Conservation (phyloP, 2,888 invertebrate genomes). For the Unio pictorum region DNA sequence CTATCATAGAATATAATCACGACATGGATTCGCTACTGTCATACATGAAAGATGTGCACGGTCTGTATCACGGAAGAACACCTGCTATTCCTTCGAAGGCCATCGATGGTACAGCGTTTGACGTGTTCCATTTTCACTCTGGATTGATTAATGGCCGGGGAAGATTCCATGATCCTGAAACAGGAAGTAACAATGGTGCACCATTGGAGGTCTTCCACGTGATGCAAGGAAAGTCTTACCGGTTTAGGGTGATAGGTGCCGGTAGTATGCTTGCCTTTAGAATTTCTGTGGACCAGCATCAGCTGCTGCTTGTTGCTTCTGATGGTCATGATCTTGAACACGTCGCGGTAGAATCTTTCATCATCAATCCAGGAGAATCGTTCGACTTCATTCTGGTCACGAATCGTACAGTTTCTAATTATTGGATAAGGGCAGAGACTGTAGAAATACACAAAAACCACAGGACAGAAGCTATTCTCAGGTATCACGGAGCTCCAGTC, state of each 20-base stretch:
- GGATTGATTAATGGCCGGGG: slow-evolving; percentile 42
- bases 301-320: slow-evolving; percentile 28
- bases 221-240: slow-evolving; percentile 7
- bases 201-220: slow-evolving; percentile 24
- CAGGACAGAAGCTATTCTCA: slow-evolving; percentile 20
- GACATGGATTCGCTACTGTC: slow-evolving; percentile 4
- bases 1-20: slow-evolving; percentile 31
- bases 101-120: slow-evolving; percentile 8
- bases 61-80: slow-evolving; percentile 1
- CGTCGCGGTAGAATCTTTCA: slow-evolving; percentile 16
- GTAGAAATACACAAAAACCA: slow-evolving; percentile 15
- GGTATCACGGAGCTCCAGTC: slow-evolving; percentile 14
- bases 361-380: slow-evolving; percentile 35
- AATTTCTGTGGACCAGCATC: slow-evolving; percentile 35
- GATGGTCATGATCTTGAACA: slow-evolving; percentile 38
- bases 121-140: slow-evolving; percentile 15
- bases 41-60: neutral
- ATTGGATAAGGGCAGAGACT: slow-evolving; percentile 40
- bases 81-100: neutral
- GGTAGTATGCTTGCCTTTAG: slow-evolving; percentile 27
- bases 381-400: slow-evolving; percentile 38
- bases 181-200: slow-evolving; percentile 14
- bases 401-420: slow-evolving; percentile 22
- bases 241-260: slow-evolving; percentile 31
- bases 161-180: slow-evolving; percentile 11